Conservation (phyloP, 2,113 vertebrate genomes). For the Sylvietta virens region DNA sequence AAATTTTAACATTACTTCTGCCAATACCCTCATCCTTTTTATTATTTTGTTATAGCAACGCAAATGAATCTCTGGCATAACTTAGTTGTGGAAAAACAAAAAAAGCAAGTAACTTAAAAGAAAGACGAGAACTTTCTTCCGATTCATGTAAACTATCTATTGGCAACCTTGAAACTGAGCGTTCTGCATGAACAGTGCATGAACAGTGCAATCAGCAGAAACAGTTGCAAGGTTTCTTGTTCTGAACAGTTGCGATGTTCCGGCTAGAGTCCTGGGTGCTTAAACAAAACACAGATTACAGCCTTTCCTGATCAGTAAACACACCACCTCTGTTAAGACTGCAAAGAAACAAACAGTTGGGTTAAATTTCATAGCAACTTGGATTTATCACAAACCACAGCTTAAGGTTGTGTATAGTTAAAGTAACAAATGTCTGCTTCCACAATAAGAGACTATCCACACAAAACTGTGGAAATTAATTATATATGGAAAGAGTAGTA, state of each 20-base stretch:
- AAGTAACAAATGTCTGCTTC: neutral
- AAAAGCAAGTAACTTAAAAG: neutral
- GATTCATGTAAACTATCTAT: neutral
- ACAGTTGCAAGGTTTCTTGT: neutral
- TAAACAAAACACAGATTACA: slow-evolving; percentile 6
- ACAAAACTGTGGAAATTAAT: neutral
- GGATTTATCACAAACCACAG: neutral
- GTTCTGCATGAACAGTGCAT: neutral
- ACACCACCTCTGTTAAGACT: neutral
- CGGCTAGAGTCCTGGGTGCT: neutral
- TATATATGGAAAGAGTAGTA: neutral
- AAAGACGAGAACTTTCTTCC: neutral
- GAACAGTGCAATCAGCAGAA: neutral
- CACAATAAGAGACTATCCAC: neutral
- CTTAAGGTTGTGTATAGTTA: neutral
- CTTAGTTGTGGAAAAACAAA: neutral
- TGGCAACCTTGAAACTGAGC: neutral
- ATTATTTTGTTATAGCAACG: neutral
- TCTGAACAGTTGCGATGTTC: neutral
- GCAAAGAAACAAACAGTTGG: neutral
- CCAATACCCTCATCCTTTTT: neutral
- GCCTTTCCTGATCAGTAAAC: neutral
- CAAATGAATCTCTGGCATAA: neutral
- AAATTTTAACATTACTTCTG: neutral
- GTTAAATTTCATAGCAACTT: neutral